Evolutionary conservation across 2,797 vertebrate species (phyloP), one percentile per base, ranked within the genome.

Genomic region (Galago senegalensis): DNA sequence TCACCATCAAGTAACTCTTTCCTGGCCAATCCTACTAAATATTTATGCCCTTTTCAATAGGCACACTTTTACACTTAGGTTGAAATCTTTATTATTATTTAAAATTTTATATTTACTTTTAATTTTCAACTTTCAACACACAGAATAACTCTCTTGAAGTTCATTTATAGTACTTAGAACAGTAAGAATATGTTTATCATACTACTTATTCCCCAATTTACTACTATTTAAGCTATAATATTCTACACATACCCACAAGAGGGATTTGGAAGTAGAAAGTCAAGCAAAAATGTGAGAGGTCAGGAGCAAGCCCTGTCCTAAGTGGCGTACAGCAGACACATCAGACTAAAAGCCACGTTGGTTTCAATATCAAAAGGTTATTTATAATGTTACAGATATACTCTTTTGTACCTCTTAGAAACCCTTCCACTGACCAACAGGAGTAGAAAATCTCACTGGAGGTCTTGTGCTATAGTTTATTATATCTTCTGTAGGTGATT

Each of bases 401-500:
- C 56, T 63, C 3, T 94, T 34, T 85, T 53, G 34, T 85, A 63
- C 43, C 31, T 72, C 34, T 84, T 86, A n/a, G 43, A 53, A 60
- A 43, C 2, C 25, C 21, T 7, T 84, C 46, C 18, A 73, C 17
- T 80, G 29, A 85, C 40, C 2, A 61, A 80, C 1, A 77, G 27
- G 89, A 76, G n/a, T 80, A 87, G 13, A 25, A 93, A 43, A 88
- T 93, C n/a, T 94, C 20, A 79, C 7, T 60, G 53, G 5, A 77
- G 2, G 12, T 17, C 31, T 53, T 90, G 7, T 37, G 49, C 29
- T 53, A 0, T 89, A 76, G 69, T 31, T 76, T 56, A 79, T 65
- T 94, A 7, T 67, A 60, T 69, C 25, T 94, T 82, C 21, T 89
- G 7, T 63, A 89, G 34, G 76, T 72, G 80, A 91, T 73, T 58